Evolutionary conservation across 2,113 vertebrate species (phyloP), one percentile per base, ranked within the genome.

Genomic region (Motacilla tschutschensis): DNA sequence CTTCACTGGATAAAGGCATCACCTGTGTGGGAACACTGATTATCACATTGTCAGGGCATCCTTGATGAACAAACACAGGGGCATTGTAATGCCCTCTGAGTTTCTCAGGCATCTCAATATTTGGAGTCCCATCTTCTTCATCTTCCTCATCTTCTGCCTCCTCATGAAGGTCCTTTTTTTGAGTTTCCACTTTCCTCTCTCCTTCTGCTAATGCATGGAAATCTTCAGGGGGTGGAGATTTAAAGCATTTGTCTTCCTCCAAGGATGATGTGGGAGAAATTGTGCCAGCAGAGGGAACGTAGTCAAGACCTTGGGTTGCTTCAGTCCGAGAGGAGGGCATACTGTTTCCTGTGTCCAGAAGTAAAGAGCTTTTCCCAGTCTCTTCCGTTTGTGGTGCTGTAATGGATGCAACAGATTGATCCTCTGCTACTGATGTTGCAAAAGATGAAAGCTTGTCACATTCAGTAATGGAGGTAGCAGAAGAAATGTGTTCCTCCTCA

Each of bases 391-490:
- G 98, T 55, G 98, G 98, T 16, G 98, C 99, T 17, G 99, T 99
- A 78, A 99, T 97, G 5, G 99, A 99, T 19, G 99, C 96, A 67
- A 98, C 97, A 6, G 99, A 99, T 51, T 99, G 99, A 94, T 99
- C 99, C 90, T 99, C 99, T 36, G 98, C 98, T 55, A 99, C 98
- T 25, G 99, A 99, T 2, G 99, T 99, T 62, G 99, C 98, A 78
- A 99, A 99, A 33, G 99, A 99, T 15, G 99, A 99, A 69, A 99
- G 97, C 71, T 99, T 99, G 95, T 99, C 99, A 66, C 99, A 99
- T 65, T 99, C 99, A 10, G 99, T 99, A 92, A 99, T 99, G 67
- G 99, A 99, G 10, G 99, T 99, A 46, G 99, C 98, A 6, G 99
- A 99, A 31, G 99, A 99, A 85, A 99, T 97, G 8, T 99, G 99